Evolutionary conservation across 2,888 invertebrate genomes (phyloP).

Genomic region (Adelognathus sp.): DNA sequence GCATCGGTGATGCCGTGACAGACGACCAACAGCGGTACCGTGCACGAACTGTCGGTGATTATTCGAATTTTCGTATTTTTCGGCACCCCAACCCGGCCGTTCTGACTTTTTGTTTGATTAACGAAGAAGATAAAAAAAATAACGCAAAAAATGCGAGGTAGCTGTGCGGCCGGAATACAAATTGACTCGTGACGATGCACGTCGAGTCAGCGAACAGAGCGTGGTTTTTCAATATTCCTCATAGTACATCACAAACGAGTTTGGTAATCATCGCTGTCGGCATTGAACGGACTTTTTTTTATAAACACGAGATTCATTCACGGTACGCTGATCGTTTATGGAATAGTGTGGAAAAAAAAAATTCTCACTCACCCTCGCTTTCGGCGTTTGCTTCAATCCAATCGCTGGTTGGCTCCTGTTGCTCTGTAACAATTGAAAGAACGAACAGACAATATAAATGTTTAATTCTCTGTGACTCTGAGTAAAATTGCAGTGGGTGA

Average conservation of each 20-base stretch:
- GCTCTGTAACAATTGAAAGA: slow-evolving; percentile 82
- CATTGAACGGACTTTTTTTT: background rate
- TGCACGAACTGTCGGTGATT: background rate
- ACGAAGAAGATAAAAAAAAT: slow-evolving; percentile 1
- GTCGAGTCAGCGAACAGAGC: background rate
- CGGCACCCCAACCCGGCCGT: background rate
- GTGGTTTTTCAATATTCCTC: background rate
- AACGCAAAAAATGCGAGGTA: slow-evolving; percentile 7
- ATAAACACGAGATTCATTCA: background rate
- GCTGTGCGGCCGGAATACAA: slow-evolving; percentile 22
- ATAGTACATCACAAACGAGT: background rate
- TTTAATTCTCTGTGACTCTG: background rate
- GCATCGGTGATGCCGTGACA: slow-evolving; percentile 2
- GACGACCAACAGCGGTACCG: background rate
- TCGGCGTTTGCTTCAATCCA: slow-evolving; percentile 86
- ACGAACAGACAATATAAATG: background rate
- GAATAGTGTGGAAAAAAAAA: background rate
- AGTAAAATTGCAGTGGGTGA: background rate
- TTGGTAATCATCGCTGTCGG: background rate
- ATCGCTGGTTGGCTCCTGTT: slow-evolving; percentile 87
- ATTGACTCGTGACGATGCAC: slow-evolving; percentile 32
- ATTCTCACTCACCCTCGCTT: slow-evolving; percentile 84
- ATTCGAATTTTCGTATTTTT: slow-evolving; percentile 12
- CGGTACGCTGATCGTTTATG: background rate
- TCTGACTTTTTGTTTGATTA: background rate